phyloP scores from a whole-genome alignment of 2,797 vertebrate species.

The Lepilemur ruficaudatus region DNA sequence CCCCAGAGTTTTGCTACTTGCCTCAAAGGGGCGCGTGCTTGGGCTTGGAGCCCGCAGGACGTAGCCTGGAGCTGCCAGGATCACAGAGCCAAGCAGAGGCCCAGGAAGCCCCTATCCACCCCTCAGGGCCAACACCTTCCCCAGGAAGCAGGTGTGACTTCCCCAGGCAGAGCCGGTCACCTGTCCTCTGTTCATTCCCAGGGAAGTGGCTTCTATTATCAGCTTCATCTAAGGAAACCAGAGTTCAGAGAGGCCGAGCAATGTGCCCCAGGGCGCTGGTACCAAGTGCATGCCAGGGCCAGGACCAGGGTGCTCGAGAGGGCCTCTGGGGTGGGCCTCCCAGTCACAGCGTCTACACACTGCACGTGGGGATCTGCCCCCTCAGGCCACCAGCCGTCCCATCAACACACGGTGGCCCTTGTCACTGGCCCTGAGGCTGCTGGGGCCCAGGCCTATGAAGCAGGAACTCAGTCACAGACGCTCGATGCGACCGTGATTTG shows the following conservation, averaged over 20 bases:
- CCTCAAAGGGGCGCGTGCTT: background rate
- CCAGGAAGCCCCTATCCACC: too few relatives aligned
- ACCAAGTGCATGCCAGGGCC: background rate
- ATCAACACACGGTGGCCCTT: rapidly evolving
- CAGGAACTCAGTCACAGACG: background rate
- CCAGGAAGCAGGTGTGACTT: background rate
- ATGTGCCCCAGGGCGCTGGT: background rate
- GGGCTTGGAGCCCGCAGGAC: background rate
- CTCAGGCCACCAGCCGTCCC: rapidly evolving
- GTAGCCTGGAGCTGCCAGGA: background rate
- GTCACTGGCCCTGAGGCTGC: background rate
- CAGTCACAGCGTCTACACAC: too few relatives aligned
- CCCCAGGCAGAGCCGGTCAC: background rate
- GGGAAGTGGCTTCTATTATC: background rate
- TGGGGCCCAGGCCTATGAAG: background rate
- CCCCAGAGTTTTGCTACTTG: background rate
- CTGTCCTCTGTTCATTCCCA: background rate
- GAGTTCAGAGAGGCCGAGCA: background rate
- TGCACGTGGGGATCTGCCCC: rapidly evolving
- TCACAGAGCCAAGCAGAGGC: background rate
- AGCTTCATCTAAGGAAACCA: background rate
- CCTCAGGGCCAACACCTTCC: background rate
- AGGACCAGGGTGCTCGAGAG: rapidly evolving
- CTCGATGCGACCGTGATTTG: background rate
- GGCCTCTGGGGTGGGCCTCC: background rate